Percentiles rank a stretch among this genome's conserved stretches.
phyloP scores from a whole-genome alignment of 2,797 vertebrate genomes.

The Eremophila alpestris region DNA sequence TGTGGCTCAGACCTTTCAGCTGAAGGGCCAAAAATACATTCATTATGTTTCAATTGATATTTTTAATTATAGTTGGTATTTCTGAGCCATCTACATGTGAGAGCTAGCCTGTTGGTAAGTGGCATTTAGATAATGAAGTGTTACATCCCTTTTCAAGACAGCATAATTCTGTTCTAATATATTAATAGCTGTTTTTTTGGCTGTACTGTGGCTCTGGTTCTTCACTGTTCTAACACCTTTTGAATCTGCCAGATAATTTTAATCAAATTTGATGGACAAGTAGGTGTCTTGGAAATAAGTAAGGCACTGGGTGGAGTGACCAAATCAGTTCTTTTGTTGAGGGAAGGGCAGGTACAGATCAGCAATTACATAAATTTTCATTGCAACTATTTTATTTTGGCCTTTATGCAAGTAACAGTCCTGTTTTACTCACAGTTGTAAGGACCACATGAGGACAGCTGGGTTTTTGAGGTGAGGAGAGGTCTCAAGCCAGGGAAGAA shows the following conservation, averaged over 20 bases:
- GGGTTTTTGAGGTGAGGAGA: neutral
- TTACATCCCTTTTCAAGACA: slow-evolving; percentile 19
- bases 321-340: neutral
- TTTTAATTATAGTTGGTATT: slow-evolving; percentile 57
- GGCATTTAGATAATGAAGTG: slow-evolving; percentile 57
- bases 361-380: neutral
- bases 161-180: slow-evolving; percentile 8
- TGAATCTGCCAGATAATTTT: neutral
- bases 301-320: neutral
- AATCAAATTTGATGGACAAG: neutral
- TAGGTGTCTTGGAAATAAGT: neutral
- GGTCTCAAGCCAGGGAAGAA: neutral
- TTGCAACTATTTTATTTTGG: neutral
- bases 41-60: slow-evolving; percentile 13
- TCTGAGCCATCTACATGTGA: slow-evolving; percentile 22
- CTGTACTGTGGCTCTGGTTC: neutral
- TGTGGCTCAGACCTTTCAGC: neutral
- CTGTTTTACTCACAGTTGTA: neutral
- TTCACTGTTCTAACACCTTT: neutral
- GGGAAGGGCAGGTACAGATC: neutral
- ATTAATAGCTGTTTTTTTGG: slow-evolving; percentile 7
- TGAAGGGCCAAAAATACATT: slow-evolving; percentile 24
- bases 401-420: neutral
- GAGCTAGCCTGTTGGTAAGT: slow-evolving; percentile 35
- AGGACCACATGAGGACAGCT: neutral